Conservation (phyloP, 2,888 invertebrate species). For the Xiphydria camelus region DNA sequence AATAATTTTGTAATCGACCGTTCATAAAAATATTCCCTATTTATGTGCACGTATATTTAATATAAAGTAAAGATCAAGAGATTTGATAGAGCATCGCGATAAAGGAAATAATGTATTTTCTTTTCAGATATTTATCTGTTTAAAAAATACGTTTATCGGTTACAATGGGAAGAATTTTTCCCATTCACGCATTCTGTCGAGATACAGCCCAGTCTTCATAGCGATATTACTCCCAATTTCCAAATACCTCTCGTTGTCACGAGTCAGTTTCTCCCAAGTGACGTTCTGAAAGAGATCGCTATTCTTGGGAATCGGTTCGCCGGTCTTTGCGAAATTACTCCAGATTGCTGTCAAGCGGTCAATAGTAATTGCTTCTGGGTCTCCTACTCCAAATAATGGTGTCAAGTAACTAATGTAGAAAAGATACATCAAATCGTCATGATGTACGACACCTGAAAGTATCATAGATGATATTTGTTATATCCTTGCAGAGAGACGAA, state of each 20-base stretch:
- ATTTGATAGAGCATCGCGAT: no score
- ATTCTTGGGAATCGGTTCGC: constrained; percentile 57
- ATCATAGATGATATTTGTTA: background rate
- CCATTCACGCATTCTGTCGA: constrained; percentile 56
- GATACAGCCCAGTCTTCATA: constrained; percentile 51
- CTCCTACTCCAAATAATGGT: constrained; percentile 54
- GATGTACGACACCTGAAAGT: constrained; percentile 57
- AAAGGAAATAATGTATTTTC: no score
- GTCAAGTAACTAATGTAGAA: constrained; percentile 47
- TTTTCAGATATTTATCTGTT: no score
- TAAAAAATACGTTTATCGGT: no score
- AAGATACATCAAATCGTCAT: constrained; percentile 62
- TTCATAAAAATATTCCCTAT: no score
- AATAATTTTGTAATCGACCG: no score
- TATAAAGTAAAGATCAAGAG: no score
- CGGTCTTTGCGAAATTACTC: constrained; percentile 58
- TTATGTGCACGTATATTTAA: no score
- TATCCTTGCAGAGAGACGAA: background rate
- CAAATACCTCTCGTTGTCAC: constrained; percentile 52
- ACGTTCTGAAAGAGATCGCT: constrained; percentile 47
- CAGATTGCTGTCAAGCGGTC: constrained; percentile 55
- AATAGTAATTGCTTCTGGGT: constrained; percentile 57
- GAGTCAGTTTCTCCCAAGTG: constrained; percentile 54
- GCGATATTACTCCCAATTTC: constrained; percentile 53
- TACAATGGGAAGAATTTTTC: constrained; percentile 51